A percentile compares a stretch with the other conserved stretches of the same genome.
Conservation (phyloP, 1,140 invertebrate species). For the Aphelenchoides fujianensis region DNA sequence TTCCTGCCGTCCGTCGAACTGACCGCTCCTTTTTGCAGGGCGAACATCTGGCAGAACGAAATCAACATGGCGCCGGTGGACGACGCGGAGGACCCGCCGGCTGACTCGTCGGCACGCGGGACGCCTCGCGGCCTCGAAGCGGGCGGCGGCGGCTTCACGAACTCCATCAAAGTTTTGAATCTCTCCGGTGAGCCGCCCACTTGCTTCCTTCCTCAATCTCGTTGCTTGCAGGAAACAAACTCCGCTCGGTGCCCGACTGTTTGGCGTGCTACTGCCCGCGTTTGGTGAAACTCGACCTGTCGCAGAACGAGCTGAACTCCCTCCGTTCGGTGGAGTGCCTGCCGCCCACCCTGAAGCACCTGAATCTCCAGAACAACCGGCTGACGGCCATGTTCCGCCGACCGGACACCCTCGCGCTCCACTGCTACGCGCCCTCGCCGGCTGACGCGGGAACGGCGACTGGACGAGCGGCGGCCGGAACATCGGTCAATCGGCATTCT, state of each 20-base stretch:
- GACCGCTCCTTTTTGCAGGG: too few species aligned
- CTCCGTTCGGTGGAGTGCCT: constrained; percentile 86
- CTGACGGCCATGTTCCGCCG: constrained; percentile 76
- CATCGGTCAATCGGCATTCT: constrained; percentile 27
- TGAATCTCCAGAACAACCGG: constrained; percentile 88
- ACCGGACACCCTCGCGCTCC: constrained; percentile 20
- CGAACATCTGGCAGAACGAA: constrained; percentile 57
- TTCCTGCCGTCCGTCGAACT: too few species aligned
- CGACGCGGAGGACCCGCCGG: constrained; percentile 55
- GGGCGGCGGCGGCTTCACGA: constrained; percentile 3
- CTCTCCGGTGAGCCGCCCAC: constrained; percentile 72
- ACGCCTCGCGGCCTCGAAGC: constrained; percentile 17
- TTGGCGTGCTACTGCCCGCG: constrained; percentile 81
- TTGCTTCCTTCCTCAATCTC: too few species aligned
- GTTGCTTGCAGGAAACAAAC: background rate
- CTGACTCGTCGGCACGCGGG: constrained; percentile 62
- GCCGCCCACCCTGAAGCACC: constrained; percentile 79
- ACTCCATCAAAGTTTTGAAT: constrained; percentile 70
- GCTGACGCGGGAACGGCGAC: constrained; percentile 20
- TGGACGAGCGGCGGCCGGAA: background rate
- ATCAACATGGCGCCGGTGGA: constrained; percentile 61
- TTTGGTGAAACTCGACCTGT: constrained; percentile 80
- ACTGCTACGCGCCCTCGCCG: constrained; percentile 15
- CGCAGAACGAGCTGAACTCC: constrained; percentile 72
- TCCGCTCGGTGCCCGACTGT: constrained; percentile 72